Percentiles rank a stretch among this genome's conserved stretches.
These are phyloP conservation scores for Marisa cornuarietis DNA, from an alignment of 1,140 invertebrate genomes.

Conservation along the genomic window DNA sequence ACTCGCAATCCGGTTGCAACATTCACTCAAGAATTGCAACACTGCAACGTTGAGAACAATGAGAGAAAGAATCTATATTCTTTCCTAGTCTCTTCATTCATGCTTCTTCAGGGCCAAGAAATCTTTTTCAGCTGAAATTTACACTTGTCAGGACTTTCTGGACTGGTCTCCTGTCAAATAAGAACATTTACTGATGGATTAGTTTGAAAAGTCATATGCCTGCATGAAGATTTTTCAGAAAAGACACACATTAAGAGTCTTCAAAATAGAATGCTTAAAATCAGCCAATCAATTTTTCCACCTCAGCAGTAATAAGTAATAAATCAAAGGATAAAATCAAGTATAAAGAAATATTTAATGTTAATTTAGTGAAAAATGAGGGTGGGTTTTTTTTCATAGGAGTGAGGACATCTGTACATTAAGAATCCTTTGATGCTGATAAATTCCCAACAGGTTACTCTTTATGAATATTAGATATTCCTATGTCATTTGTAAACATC, in stretches of 20 bases:
- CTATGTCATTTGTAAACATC: no score
- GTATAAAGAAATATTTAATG: not conserved
- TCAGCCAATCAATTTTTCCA: not conserved
- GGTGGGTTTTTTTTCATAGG: no score
- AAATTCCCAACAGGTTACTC: no score
- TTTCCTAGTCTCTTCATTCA: no score
- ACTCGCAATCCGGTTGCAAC: no score
- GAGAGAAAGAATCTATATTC: no score
- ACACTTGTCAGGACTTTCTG: constrained; percentile 19
- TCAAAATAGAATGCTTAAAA: not conserved
- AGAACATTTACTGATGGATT: not conserved
- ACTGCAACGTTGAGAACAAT: no score
- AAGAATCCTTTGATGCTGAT: not conserved
- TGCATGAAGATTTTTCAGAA: no score
- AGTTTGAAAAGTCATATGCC: not conserved
- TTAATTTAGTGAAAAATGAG: no score
- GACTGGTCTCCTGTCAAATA: constrained; percentile 2
- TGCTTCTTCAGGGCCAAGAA: constrained; percentile 31
- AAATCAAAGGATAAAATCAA: not conserved
- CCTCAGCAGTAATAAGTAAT: not conserved
- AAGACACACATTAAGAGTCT: not conserved
- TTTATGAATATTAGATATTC: no score
- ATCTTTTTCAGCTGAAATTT: constrained; percentile 30
- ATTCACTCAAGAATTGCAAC: no score
- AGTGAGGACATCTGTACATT: no score